These are phyloP conservation scores for Denticeps clupeoides DNA, from an alignment of 2,797 vertebrate species.

Conservation along the genomic window DNA sequence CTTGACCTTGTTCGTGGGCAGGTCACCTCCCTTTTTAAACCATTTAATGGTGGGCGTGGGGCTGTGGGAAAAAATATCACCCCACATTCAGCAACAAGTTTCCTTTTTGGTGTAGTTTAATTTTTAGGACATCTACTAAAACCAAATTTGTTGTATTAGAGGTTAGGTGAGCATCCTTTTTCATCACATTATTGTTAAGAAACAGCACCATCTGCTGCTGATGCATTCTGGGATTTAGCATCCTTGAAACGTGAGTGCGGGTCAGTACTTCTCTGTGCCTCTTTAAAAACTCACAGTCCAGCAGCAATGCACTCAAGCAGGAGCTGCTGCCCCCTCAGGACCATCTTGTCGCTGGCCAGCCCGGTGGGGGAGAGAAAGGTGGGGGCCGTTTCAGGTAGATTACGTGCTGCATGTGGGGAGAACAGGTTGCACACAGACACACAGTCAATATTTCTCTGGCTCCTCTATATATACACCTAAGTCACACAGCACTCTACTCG, in stretches of 20 bases:
- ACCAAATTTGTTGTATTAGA: too few relatives aligned
- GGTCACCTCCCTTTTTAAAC: constrained; percentile 90
- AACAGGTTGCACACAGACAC: too few relatives aligned
- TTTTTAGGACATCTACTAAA: too few relatives aligned
- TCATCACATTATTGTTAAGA: too few relatives aligned
- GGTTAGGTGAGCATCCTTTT: too few relatives aligned
- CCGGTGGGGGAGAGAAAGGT: constrained; percentile 81
- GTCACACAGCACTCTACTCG: too few relatives aligned
- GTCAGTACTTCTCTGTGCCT: constrained; percentile 8
- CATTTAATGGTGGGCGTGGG: constrained; percentile 81
- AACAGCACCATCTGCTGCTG: too few relatives aligned
- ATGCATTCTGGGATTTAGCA: too few relatives aligned
- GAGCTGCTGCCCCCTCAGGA: constrained; percentile 80
- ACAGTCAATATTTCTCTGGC: too few relatives aligned
- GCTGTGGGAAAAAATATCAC: constrained; percentile 26
- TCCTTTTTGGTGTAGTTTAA: background rate
- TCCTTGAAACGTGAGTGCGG: background rate
- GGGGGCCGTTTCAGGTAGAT: constrained; percentile 72
- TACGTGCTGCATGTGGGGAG: constrained; percentile 64
- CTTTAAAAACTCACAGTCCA: constrained; percentile 71
- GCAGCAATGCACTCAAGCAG: constrained; percentile 92
- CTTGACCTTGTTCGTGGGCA: constrained; percentile 71
- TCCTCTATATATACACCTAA: too few relatives aligned
- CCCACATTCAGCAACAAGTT: background rate
- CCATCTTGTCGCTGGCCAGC: constrained; percentile 79